These are phyloP conservation scores for Lepidocolaptes lacrymiger DNA, from an alignment of 2,797 vertebrate species.

Conservation along the genomic window DNA sequence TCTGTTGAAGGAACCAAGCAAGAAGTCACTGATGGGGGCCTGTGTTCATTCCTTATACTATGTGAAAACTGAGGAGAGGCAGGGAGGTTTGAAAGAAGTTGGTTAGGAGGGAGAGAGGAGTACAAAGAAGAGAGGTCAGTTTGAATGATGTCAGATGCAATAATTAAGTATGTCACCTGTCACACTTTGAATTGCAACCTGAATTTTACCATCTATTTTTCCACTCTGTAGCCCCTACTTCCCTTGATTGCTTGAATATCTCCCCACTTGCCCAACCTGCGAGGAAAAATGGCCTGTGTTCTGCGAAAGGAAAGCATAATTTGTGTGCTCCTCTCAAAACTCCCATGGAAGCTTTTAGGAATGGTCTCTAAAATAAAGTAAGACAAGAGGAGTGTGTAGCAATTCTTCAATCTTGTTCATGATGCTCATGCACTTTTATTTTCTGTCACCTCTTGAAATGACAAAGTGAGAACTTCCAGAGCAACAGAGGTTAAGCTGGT, in stretches of 20 bases:
- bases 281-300: background rate
- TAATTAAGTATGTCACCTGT: background rate
- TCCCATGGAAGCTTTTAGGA: background rate
- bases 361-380: background rate
- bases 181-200: background rate
- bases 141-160: background rate
- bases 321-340: background rate
- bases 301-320: background rate
- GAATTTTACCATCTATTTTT: background rate
- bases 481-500: background rate
- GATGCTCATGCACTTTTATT: background rate
- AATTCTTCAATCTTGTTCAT: background rate
- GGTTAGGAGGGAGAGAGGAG: background rate
- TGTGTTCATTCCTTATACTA: background rate
- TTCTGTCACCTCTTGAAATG: background rate
- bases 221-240: background rate
- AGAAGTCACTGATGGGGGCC: background rate
- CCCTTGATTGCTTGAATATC: background rate
- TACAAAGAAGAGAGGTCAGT: background rate
- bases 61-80: background rate
- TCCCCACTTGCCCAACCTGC: background rate
- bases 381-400: background rate
- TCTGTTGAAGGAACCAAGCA: background rate
- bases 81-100: background rate
- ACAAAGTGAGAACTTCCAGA: background rate